Percentiles rank a stretch among this genome's conserved stretches.
Evolutionary conservation across 2,797 vertebrate genomes (phyloP).

Genomic region (Philypnodon macrostomus): DNA sequence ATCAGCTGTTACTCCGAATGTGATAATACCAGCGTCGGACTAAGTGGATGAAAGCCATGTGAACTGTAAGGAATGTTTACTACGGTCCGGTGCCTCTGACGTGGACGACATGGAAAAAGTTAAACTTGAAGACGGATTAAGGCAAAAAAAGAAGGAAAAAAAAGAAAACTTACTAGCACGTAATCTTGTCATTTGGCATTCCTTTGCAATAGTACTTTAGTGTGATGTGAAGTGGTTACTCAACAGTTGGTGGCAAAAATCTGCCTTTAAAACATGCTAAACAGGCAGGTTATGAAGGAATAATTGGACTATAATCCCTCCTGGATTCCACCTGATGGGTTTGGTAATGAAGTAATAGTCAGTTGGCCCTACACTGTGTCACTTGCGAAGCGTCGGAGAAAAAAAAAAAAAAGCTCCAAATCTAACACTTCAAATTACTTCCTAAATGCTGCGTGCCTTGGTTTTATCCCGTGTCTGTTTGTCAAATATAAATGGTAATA

Average conservation of each 20-base stretch:
- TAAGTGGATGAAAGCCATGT: constrained; percentile 13
- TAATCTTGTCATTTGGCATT: constrained; percentile 60
- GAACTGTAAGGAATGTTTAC: constrained; percentile 46
- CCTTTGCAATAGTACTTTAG: constrained; percentile 24
- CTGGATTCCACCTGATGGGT: constrained; percentile 30
- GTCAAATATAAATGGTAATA: constrained; percentile 13
- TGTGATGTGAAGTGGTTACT: no score
- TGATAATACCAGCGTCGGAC: constrained; percentile 9
- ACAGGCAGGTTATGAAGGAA: constrained; percentile 8
- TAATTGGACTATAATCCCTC: constrained; percentile 18
- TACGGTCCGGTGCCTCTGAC: constrained; percentile 17
- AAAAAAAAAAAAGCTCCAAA: constrained; percentile 14
- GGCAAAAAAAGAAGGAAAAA: no score
- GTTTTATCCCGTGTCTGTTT: constrained; percentile 11
- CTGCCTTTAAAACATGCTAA: constrained; percentile 12
- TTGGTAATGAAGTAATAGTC: constrained; percentile 50
- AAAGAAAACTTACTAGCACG: constrained; percentile 38
- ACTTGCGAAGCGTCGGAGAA: constrained; percentile 12
- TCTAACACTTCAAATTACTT: constrained; percentile 36
- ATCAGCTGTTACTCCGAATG: constrained; percentile 29
- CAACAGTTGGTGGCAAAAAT: not conserved
- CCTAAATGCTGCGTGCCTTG: constrained; percentile 23
- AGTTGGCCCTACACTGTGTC: constrained; percentile 25
- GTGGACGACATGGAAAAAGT: constrained; percentile 17
- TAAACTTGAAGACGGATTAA: no score